Evolutionary conservation across 2,888 invertebrate genomes (phyloP), one percentile per base, ranked within the genome.

Genomic region (Eubasilissa splendida): DNA sequence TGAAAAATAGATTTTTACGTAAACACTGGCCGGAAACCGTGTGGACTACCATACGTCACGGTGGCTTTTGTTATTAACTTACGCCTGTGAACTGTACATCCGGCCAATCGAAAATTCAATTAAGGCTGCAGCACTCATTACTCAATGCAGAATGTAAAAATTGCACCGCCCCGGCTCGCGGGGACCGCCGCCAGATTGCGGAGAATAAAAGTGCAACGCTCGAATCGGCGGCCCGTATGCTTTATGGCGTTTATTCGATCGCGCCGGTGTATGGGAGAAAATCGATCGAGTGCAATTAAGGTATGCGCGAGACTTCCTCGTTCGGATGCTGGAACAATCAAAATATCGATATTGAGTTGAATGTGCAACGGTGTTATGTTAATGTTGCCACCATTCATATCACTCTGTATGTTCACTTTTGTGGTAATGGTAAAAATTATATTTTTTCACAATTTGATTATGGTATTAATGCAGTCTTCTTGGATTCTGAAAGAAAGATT

Each of bases 211-310:
- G 52, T 70, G 70, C 54, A 31, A 12, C 53, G 53, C 53, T 53
- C 31, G 52, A 53, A 31, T 70, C 70, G 70, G 70, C 31, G 53
- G 42, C 42, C 7, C 53, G 70, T 53, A 54, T 70, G 54, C 70
- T 70, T 70, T 70, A 70, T 70, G 70, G 54, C 10, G 70, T 54
- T 70, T 54, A 70, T 70, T 70, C 53, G 53, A 33, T 54, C 70
- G 70, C 52, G 33, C 50, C 68, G 52, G 68, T 50, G 50, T 50
- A 4, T 9, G 68, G 68, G 14, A 50, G 68, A 50, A 14, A 58
- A 58, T 58, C n/a, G 58, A n/a, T n/a, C 58, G 58, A 58, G 58
- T 58, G 58, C 58, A 58, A 58, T 58, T 58, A 3, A 58, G 58
- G 58, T 8, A 58, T 58, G 58, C 58, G n/a, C 42, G 42, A 42